phyloP scores from a whole-genome alignment of 2,888 invertebrate species.

The Nomada goodeniana region DNA sequence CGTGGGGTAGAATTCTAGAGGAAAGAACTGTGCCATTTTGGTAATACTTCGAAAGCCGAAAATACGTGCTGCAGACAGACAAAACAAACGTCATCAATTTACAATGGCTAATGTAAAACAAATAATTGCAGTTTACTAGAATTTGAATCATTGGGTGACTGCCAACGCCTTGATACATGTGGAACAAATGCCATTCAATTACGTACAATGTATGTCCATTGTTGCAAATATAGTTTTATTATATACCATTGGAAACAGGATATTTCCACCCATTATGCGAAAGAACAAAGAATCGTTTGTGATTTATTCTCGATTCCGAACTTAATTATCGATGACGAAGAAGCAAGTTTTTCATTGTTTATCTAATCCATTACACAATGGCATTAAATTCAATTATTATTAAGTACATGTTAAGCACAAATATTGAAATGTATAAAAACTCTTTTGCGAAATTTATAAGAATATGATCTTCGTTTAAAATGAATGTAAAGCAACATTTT shows the following conservation, averaged over 20 bases:
- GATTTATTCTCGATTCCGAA: background rate
- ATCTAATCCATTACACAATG: background rate
- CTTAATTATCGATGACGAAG: background rate
- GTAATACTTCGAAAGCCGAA: slow-evolving; percentile 7
- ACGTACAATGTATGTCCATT: slow-evolving; percentile 4
- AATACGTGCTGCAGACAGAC: slow-evolving; percentile 2
- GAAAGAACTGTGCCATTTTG: slow-evolving; percentile 3
- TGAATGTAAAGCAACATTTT: background rate
- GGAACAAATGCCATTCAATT: slow-evolving; percentile 30
- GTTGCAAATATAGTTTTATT: slow-evolving; percentile 37
- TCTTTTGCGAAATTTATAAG: background rate
- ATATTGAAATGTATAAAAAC: background rate
- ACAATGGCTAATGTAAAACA: slow-evolving; percentile 32
- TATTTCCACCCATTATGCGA: background rate
- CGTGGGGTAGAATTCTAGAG: background rate
- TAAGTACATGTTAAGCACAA: no score
- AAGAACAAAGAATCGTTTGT: background rate
- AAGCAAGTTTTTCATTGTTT: background rate
- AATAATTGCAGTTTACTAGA: slow-evolving; percentile 33
- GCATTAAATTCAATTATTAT: no score
- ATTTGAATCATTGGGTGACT: slow-evolving; percentile 34
- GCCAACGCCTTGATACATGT: slow-evolving; percentile 36
- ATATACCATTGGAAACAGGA: slow-evolving; percentile 21
- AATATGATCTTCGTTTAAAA: background rate
- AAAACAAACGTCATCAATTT: slow-evolving; percentile 26